Evolutionary conservation across 1,140 invertebrate genomes (phyloP).

Genomic region (Copidosoma floridanum): DNA sequence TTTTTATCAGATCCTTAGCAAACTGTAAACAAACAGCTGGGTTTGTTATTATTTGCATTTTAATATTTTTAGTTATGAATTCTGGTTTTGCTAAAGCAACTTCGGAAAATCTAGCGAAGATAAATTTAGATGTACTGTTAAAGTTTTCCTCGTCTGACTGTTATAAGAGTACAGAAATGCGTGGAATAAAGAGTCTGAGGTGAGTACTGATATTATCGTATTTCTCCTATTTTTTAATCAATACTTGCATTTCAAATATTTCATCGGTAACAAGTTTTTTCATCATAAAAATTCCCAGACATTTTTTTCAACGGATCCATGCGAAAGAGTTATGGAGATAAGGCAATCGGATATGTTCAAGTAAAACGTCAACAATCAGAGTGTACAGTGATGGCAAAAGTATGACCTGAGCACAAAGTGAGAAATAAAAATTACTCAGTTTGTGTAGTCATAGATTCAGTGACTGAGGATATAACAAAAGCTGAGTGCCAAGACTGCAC

Average conservation of each 20-base stretch:
- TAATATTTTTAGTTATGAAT: no score
- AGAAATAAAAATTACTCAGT: conserved; percentile 31
- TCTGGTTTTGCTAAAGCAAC: conserved; percentile 27
- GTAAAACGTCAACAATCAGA: conserved; percentile 29
- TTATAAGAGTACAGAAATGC: background rate
- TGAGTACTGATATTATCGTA: background rate
- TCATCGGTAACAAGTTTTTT: background rate
- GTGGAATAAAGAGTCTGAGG: conserved; percentile 15
- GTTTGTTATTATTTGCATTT: no score
- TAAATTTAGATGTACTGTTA: conserved; percentile 33
- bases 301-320: conserved; percentile 25
- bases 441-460: conserved; percentile 29
- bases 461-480: conserved; percentile 22
- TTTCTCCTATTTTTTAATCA: background rate
- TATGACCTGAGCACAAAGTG: conserved; percentile 49
- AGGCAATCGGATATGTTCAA: conserved; percentile 41
- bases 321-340: conserved; percentile 38
- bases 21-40: no score
- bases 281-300: background rate
- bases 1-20: no score
- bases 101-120: conserved; percentile 33
- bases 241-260: background rate
- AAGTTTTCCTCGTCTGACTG: conserved; percentile 27
- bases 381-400: conserved; percentile 34
- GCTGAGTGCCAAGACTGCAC: conserved; percentile 36